Base-by-base conservation (phyloP, 2,888 invertebrate genomes). In the Minunthozetes semirufus region DNA sequence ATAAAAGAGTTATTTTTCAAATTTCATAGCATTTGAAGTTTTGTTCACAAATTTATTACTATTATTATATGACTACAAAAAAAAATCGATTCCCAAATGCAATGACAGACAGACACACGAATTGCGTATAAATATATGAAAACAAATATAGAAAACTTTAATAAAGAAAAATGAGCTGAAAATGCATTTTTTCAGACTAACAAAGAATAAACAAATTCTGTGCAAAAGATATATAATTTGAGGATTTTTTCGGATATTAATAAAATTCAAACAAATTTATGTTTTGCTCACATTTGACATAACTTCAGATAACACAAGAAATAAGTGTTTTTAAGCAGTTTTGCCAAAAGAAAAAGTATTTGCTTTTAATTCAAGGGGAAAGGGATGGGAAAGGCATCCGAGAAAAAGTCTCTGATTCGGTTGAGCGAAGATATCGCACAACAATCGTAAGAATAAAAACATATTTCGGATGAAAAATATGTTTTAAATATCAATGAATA, bases 401-500 rank as follows among this genome's bases (percentile, higher is more conserved):
- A 11, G 5, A 19, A 8, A 19, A 19, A 53, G 8, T 5, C 19
- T 53, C 8, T 56, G 56, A 11, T 22, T 56, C 56, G 56, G 9
- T 56, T 56, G 56, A 56, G 25, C 25, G 25, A 42, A 42, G 42
- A 42, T 11, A 9, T 42, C 11, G 25, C 19, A 25, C 13, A 13
- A 22, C 56, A 56, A 56, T 22, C 5, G 5, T 1, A 17, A 50
- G 4, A 50, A 50, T 19, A n/a, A 50, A 50, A 50, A 50, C n/a
- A 50, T n/a, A n/a, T 50, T 50, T 50, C n/a, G 42, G 42, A 42
- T 42, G 5, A 17, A 17, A 17, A 17, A 56, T 13, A 56, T 22
- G 56, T 56, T 56, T 56, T 56, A 56, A 56, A 56, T 56, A 56
- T 22, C 22, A 56, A 56, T 56, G 56, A 56, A 22, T 25, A n/a